Conservation (phyloP, 2,797 vertebrate genomes). For the Gephyroberyx darwinii region DNA sequence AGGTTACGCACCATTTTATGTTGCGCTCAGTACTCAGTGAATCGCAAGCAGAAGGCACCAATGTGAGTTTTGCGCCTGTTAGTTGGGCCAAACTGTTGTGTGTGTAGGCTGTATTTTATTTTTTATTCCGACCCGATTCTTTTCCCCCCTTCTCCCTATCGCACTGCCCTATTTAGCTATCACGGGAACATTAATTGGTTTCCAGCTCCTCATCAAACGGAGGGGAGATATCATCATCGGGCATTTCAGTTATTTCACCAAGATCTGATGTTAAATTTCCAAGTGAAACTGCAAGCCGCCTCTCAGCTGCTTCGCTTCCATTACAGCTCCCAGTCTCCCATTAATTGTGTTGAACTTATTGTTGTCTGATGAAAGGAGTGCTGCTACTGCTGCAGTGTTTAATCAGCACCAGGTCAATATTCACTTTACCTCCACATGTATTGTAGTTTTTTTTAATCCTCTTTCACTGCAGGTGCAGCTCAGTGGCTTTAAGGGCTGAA, state of each 20-base stretch:
- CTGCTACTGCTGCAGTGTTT: not conserved
- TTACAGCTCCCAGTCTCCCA: not conserved
- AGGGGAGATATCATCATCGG: slow-evolving; percentile 2
- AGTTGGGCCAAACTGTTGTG: not conserved
- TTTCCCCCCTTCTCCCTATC: slow-evolving; percentile 11
- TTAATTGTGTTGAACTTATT: slow-evolving; percentile 5
- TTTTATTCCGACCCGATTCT: not conserved
- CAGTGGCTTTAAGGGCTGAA: not conserved
- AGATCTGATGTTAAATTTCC: not conserved
- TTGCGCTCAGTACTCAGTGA: too few relatives aligned
- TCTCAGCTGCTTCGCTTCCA: not conserved
- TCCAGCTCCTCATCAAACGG: slow-evolving; percentile 3
- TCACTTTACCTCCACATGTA: not conserved
- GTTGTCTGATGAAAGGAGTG: slow-evolving; percentile 9
- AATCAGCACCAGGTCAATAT: slow-evolving; percentile 1
- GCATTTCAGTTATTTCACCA: not conserved
- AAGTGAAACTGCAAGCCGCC: not conserved
- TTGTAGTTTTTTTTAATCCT: too few relatives aligned
- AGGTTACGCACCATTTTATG: too few relatives aligned
- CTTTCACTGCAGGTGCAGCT: too few relatives aligned
- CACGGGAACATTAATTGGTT: not conserved
- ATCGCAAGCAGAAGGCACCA: not conserved
- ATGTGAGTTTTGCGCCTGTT: not conserved
- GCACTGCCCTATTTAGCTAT: slow-evolving; percentile 14
- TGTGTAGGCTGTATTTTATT: not conserved